phyloP scores from a whole-genome alignment of 2,113 vertebrate genomes.

The Trinectes maculatus region DNA sequence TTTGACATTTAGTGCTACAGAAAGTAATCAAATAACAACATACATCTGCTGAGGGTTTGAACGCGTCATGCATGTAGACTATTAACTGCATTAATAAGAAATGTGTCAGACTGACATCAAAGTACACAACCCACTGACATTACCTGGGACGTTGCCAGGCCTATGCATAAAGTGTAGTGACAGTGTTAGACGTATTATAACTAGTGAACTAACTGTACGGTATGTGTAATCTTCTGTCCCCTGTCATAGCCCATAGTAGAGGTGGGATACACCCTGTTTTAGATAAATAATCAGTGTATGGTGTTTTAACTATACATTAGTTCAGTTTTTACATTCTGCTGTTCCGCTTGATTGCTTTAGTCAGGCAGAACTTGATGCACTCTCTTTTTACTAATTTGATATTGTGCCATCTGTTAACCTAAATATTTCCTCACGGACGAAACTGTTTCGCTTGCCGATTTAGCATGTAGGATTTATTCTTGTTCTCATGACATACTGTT shows the following conservation, averaged over 20 bases:
- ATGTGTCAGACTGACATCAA: slow-evolving; percentile 10
- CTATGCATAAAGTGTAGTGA: slow-evolving; percentile 35
- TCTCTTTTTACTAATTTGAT: slow-evolving; percentile 22
- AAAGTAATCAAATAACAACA: background rate
- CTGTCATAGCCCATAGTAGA: slow-evolving; percentile 54
- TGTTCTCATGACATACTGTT: slow-evolving; percentile 14
- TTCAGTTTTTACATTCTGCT: slow-evolving; percentile 29
- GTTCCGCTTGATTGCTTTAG: slow-evolving; percentile 53
- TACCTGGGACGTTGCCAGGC: slow-evolving; percentile 22
- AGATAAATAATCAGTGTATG: slow-evolving; percentile 43
- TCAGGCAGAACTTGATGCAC: slow-evolving; percentile 25
- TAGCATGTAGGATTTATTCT: slow-evolving; percentile 4
- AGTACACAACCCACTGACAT: slow-evolving; percentile 21
- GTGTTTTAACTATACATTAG: slow-evolving; percentile 55
- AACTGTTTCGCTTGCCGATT: slow-evolving; percentile 3
- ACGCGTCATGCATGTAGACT: background rate
- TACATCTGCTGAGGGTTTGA: slow-evolving; percentile 6
- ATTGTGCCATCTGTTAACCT: slow-evolving; percentile 41
- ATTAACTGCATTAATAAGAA: slow-evolving; percentile 32
- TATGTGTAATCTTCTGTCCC: slow-evolving; percentile 32
- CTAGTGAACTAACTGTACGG: slow-evolving; percentile 34
- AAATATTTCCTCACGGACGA: slow-evolving; percentile 17
- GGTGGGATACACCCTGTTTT: slow-evolving; percentile 20
- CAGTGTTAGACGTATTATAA: slow-evolving; percentile 22
- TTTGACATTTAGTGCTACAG: background rate